phyloP scores from a whole-genome alignment of 2,797 vertebrate species.

The Rhodeus uyekii region DNA sequence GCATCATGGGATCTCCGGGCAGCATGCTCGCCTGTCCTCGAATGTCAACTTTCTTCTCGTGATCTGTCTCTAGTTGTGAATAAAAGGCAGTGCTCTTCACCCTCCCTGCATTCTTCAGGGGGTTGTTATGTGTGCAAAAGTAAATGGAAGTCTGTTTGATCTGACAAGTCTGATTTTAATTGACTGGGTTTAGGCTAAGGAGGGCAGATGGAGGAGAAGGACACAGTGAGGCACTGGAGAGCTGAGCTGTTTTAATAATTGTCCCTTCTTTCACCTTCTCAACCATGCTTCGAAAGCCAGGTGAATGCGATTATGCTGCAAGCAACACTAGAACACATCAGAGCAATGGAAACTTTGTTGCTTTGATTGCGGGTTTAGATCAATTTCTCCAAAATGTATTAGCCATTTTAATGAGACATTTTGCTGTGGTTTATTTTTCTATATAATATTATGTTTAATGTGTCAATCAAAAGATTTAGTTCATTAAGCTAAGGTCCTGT shows the following conservation, averaged over 20 bases:
- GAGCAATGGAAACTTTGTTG: conserved; percentile 13
- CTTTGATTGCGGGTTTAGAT: background rate
- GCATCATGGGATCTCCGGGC: conserved; percentile 26
- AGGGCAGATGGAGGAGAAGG: conserved; percentile 59
- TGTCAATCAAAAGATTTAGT: background rate
- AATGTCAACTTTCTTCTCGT: conserved; percentile 69
- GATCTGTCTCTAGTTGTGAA: conserved; percentile 57
- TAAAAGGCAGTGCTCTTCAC: conserved; percentile 60
- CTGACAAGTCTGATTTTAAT: conserved; percentile 73
- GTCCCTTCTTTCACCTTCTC: conserved; percentile 40
- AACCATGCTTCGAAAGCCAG: conserved; percentile 14
- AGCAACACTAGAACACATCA: background rate
- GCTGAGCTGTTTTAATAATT: conserved; percentile 56
- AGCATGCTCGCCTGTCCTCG: conserved; percentile 55
- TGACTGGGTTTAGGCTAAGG: conserved; percentile 65
- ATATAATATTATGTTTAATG: background rate
- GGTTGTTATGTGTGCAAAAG: conserved; percentile 61
- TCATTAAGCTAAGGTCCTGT: background rate
- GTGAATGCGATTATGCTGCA: conserved; percentile 9
- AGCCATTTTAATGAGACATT: background rate
- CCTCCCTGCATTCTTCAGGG: conserved; percentile 61
- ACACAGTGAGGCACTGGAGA: conserved; percentile 50
- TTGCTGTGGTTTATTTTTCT: background rate
- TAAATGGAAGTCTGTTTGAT: conserved; percentile 70
- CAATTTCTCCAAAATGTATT: background rate